Base-by-base conservation (phyloP, 2,888 invertebrate genomes). In the Buathra laborator region DNA sequence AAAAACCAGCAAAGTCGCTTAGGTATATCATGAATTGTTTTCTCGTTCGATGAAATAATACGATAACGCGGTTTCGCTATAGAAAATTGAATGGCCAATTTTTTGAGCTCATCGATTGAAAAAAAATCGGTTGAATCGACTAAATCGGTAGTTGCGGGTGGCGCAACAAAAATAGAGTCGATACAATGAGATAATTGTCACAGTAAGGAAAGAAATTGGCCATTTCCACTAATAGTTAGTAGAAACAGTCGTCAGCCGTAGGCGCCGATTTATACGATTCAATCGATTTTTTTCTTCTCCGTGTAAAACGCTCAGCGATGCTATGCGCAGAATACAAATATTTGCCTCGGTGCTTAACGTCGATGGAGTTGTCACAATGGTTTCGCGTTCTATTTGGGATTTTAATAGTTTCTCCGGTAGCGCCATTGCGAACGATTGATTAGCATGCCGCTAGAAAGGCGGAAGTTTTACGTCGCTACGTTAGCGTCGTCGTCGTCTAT, bases 401-500 rank as follows among this genome's bases (percentile, higher is more conserved):
- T 48, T 37, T 16, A 51, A 75, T 51, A 32, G 75, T 75, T 75
- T 62, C 32, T 48, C 51, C 37, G 6, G 75, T 64, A 75, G 7
- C 10, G 64, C 48, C 48, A 32, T 37, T 16, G 24, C 64, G 9
- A 64, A 32, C 51, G 71, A 64, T 70, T 59, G 71, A 70, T 79
- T 71, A 51, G 71, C 64, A 64, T 71, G 71, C 14, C 16, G 64
- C 64, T 79, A 79, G 79, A 79, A 79, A 79, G 79, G 79, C 79
- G 79, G 79, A 79, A 79, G 71, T 64, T 59, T 70, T 70, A 79
- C 79, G 68, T 56, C 56, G 44, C 24, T 44, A 24, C 44, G 32
- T 62, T 29, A 46, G 46, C n/a, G 10, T 24, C 19, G 19, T 62
- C 16, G 48, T 64, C 37, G 66, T 51, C n/a, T 29, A 43, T 46